Evolutionary conservation across 2,113 vertebrate species (phyloP).

Genomic region (Corydoras sp.): DNA sequence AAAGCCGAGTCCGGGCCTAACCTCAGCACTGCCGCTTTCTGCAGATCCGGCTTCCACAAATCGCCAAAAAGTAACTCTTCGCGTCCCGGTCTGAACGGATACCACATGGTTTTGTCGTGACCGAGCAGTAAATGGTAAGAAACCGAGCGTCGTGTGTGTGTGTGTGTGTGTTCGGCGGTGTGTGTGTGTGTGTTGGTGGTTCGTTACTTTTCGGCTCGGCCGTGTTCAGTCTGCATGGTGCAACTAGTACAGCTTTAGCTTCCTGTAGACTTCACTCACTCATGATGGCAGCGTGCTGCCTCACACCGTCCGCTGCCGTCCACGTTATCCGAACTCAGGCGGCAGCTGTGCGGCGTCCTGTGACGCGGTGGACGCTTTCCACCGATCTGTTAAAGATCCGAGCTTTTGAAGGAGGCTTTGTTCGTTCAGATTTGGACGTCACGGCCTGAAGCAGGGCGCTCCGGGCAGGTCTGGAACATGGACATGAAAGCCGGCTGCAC

Average conservation of each 20-base stretch:
- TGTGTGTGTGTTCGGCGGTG: conserved; percentile 43
- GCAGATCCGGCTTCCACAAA: conserved; percentile 66
- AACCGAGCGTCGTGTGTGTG: conserved; percentile 47
- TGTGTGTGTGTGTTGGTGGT: conserved; percentile 27
- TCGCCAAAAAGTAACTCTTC: conserved; percentile 60
- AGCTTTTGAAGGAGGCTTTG: conserved; percentile 25
- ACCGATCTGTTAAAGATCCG: background rate
- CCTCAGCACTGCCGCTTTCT: conserved; percentile 60
- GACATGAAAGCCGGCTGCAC: background rate
- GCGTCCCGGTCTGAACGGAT: conserved; percentile 51
- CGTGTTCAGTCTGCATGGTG: too few relatives aligned
- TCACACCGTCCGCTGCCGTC: too few relatives aligned
- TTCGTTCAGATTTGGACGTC: conserved; percentile 14
- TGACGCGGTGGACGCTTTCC: background rate
- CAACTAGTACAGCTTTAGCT: conserved; percentile 2
- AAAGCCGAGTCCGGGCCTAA: conserved; percentile 68
- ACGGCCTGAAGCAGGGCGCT: conserved; percentile 28
- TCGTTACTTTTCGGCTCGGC: background rate
- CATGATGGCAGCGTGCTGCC: conserved; percentile 7
- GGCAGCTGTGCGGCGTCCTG: too few relatives aligned
- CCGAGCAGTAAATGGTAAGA: conserved; percentile 71
- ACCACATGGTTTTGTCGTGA: conserved; percentile 58
- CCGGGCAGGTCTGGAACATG: background rate
- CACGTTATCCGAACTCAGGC: too few relatives aligned
- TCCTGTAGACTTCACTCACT: conserved; percentile 7